Base-by-base conservation (phyloP, 1,140 invertebrate genomes). In the Drosophila rhopaloa region DNA sequence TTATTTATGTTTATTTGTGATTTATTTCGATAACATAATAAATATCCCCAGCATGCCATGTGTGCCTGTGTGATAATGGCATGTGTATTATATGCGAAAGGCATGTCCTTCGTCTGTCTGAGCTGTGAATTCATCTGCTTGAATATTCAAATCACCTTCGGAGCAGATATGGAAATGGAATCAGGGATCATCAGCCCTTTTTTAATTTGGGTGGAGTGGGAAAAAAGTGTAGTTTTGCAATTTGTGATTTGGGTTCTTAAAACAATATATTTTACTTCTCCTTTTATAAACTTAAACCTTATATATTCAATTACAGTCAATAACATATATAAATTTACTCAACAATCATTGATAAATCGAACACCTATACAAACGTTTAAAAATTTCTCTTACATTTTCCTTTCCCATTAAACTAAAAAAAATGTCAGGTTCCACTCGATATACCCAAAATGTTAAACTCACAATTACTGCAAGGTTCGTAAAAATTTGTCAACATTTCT, bases 1-100 rank as follows among this genome's bases (percentile, higher is more conserved):
- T 89, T 88, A 89, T 88, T 88, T 89, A 81, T 88, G 84, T 89
- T 88, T 88, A 89, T 89, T 89, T 89, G 84, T 89, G 84, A 89
- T 89, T 89, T 89, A 89, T 89, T 89, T 89, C 84, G 85, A 89
- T 89, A 89, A 89, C 84, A 88, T 80, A 89, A 88, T 80, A 88
- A 83, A 88, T 83, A 89, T 74, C 40, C 61, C 27, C 60, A 19
- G 40, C 51, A 50, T 57, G 13, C n/a, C 37, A 9, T 57, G 50
- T 38, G 13, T 60, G 55, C 32, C 24, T 35, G 24, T 56, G 48
- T 59, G 55, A 53, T 57, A 60, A 41, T 78, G 40, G 48, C 32
- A 32, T 70, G 38, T 47, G 68, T 50, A 29, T 62, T 62, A 57
- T 55, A 40, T 53, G 59, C 57, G 10, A 46, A 35, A 13, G 37